A percentile compares a stretch with the other conserved stretches of the same genome.
phyloP scores from a whole-genome alignment of 23 tunicate species.

The Halocynthia aurantium region DNA sequence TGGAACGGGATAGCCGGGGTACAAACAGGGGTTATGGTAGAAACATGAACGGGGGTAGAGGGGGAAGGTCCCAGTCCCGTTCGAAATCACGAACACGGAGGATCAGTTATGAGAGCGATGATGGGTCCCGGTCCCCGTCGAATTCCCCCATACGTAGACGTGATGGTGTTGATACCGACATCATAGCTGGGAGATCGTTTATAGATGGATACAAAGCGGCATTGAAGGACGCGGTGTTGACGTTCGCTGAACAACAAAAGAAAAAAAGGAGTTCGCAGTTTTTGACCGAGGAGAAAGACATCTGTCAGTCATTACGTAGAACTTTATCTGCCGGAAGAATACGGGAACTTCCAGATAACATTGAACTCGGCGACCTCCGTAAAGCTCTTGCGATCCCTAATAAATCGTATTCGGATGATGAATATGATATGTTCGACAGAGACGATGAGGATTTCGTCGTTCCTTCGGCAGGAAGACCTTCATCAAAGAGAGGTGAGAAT shows the following conservation, averaged over 20 bases:
- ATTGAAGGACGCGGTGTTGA: conserved; percentile 22
- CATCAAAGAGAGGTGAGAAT: no score
- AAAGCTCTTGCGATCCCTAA: conserved; percentile 1
- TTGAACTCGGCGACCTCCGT: conserved; percentile 22
- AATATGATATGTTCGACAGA: background rate
- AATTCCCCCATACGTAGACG: background rate
- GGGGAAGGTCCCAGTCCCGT: background rate
- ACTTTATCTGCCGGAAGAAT: conserved; percentile 10
- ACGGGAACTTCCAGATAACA: conserved; percentile 15
- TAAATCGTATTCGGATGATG: conserved; percentile 12
- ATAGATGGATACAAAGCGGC: conserved; percentile 29
- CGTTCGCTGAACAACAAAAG: conserved; percentile 9
- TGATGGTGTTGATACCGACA: conserved; percentile 1
- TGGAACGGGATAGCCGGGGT: no score
- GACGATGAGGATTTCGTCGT: no score
- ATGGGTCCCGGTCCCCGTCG: conserved; percentile 12
- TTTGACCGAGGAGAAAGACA: conserved; percentile 7
- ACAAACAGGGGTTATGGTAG: no score
- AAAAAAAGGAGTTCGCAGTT: background rate
- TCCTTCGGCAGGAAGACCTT: no score
- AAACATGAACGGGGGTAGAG: background rate
- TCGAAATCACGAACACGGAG: background rate
- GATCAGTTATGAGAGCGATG: background rate
- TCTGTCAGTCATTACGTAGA: background rate
- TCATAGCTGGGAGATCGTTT: conserved; percentile 15